phyloP scores from a whole-genome alignment of 2,797 vertebrate species.

The Sparidentex hasta region DNA sequence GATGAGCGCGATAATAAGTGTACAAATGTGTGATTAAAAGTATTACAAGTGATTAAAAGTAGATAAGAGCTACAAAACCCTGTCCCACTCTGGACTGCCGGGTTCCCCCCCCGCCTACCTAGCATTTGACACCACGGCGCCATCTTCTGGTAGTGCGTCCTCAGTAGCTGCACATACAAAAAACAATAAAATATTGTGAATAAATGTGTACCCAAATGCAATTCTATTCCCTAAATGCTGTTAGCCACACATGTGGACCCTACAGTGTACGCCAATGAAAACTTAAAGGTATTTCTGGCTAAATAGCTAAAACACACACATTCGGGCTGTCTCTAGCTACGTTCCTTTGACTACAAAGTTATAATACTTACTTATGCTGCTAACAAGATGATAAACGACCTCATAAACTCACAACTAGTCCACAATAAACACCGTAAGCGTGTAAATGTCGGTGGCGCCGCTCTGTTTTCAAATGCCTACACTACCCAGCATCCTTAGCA shows the following conservation, averaged over 20 bases:
- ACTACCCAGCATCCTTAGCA: constrained; percentile 66
- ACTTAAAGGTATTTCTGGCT: neutral
- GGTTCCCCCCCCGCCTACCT: neutral
- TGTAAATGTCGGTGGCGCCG: too few relatives aligned
- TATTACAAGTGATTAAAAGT: too few relatives aligned
- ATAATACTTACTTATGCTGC: neutral
- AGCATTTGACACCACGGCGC: constrained; percentile 33
- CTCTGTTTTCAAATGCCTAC: constrained; percentile 57
- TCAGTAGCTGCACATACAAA: neutral
- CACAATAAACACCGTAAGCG: too few relatives aligned
- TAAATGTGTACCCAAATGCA: neutral
- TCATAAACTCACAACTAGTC: neutral
- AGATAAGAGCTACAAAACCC: neutral
- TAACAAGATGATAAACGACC: neutral
- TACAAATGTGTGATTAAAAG: neutral
- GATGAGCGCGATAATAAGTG: neutral
- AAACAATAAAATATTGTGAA: neutral
- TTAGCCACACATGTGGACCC: neutral
- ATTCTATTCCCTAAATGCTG: neutral
- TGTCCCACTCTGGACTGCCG: neutral
- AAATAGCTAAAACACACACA: neutral
- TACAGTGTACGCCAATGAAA: neutral
- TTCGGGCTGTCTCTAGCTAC: neutral
- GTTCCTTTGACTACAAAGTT: neutral
- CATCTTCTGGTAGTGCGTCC: constrained; percentile 62